These are phyloP conservation scores for Oreochromis niloticus DNA, from an alignment of 2,113 vertebrate genomes.

Conservation along the genomic window DNA sequence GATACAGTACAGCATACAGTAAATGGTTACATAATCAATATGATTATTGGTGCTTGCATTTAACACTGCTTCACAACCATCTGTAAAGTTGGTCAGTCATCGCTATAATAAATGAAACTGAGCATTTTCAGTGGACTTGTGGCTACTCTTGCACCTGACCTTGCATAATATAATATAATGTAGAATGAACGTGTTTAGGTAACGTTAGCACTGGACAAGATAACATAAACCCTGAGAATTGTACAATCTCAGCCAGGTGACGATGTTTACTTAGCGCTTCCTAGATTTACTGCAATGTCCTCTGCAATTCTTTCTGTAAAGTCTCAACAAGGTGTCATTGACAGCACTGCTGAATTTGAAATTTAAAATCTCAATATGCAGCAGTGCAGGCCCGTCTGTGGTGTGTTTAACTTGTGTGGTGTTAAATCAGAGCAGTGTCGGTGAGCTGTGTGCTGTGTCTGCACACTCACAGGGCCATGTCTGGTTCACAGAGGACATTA, in stretches of 20 bases:
- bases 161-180: background rate
- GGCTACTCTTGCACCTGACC: background rate
- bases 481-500: constrained; percentile 61
- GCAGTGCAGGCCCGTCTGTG: background rate
- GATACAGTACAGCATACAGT: background rate
- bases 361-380: constrained; percentile 39
- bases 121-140: background rate
- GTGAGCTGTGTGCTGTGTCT: constrained; percentile 26
- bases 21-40: background rate
- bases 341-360: background rate
- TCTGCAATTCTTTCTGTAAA: background rate
- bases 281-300: background rate
- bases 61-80: background rate
- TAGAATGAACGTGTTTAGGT: background rate
- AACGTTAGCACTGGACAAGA: background rate
- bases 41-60: background rate
- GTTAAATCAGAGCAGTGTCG: constrained; percentile 52
- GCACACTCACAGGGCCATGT: constrained; percentile 34
- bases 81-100: background rate
- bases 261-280: background rate
- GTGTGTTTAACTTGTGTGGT: background rate
- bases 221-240: background rate
- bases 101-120: background rate
- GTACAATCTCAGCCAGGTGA: background rate
- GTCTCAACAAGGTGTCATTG: background rate